Evolutionary conservation across 1,140 invertebrate genomes (phyloP), one percentile per base, ranked within the genome.

Genomic region (Apis cerana): DNA sequence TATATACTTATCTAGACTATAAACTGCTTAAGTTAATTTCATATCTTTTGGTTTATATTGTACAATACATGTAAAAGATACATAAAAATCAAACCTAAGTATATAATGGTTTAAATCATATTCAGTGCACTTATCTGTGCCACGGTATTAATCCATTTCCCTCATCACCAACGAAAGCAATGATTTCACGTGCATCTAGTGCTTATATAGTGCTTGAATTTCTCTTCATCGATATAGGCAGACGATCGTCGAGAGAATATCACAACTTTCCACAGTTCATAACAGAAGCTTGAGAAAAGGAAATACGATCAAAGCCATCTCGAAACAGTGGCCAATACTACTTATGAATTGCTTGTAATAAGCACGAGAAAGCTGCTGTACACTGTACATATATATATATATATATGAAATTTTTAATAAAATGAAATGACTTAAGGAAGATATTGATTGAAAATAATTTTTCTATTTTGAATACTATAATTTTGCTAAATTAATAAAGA

Each of bases 201-300:
- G 11, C 1, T 43, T 43, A 7, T 12, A 19, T 50, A 62, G 48
- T 58, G 11, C 61, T 27, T n/a, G 61, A 27, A 85, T 62, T 58
- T 58, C 21, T 74, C 70, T 48, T 2, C 69, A 72, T 69, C 72
- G 50, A 85, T 64, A 64, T 64, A 19, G 52, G 75, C 56, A 61
- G 15, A 86, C 58, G 19, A 43, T 83, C 56, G 81, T 83, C 75
- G 76, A 86, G 68, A 87, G 23, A 87, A 76, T 33, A 43, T 52
- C 48, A 58, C 75, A 27, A 84, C 13, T 74, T 65, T n/a, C 43
- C 33, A 74, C 27, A 48, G 71, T 68, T 58, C n/a, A 33, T 9
- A 21, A 0, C 11, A 17, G 58, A 27, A 54, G 11, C 62, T 43
- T n/a, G 15, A 56, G 59, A 62, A 78, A 83, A n/a, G 43, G 48